phyloP scores from a whole-genome alignment of 1,140 invertebrate species.

The Pseudomyrmex cubaensis region DNA sequence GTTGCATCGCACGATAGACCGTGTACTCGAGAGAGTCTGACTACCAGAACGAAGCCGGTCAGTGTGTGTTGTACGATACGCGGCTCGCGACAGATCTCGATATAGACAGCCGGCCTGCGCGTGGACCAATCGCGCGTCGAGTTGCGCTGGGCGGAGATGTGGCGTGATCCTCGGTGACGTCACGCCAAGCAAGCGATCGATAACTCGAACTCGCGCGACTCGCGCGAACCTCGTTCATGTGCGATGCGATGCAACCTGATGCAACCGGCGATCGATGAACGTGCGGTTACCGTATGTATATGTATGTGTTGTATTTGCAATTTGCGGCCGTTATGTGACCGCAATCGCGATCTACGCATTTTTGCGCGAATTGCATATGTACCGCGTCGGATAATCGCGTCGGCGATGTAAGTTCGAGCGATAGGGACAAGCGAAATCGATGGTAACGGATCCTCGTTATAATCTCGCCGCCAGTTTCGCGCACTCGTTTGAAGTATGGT shows the following conservation, averaged over 20 bases:
- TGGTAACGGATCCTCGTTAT: background rate
- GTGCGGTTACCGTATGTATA: background rate
- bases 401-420: too few species aligned
- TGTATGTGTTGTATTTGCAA: background rate
- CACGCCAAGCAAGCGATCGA: constrained; percentile 74
- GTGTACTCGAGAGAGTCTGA: too few species aligned
- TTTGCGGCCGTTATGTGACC: background rate
- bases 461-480: background rate
- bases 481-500: too few species aligned
- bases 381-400: background rate
- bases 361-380: background rate
- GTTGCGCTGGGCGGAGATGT: constrained; percentile 79
- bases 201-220: constrained; percentile 63
- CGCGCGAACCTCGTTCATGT: constrained; percentile 39
- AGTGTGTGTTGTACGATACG: constrained; percentile 5
- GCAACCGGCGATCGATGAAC: constrained; percentile 19
- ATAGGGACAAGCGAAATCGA: background rate
- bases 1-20: too few species aligned
- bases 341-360: background rate
- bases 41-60: too few species aligned
- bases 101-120: constrained; percentile 66
- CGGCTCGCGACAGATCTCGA: constrained; percentile 55
- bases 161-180: constrained; percentile 84
- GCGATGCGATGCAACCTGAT: background rate
- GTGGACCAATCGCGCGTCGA: constrained; percentile 78